Base-by-base conservation (phyloP, 2,797 vertebrate species). In the Xenopus petersii region DNA sequence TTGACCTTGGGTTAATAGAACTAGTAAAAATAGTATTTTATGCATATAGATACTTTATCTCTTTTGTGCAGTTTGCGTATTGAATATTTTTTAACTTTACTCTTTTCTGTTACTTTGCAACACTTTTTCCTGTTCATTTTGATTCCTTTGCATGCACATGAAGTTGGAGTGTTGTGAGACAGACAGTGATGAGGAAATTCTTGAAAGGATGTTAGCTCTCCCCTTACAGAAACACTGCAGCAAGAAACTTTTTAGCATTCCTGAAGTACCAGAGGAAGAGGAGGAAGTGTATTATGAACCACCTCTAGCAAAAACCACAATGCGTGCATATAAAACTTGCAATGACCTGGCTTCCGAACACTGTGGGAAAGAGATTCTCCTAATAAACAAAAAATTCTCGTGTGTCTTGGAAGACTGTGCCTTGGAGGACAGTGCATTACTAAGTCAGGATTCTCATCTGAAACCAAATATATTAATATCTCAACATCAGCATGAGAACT, bases 131-230 rank as follows among this genome's bases (percentile, higher is more conserved):
- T 26, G 48, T 65, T 63, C 76, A 80, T 74, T 64, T 77, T 64
- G 77, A 78, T 82, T 85, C 26, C 71, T 21, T 82, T 58, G 74
- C 71, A 70, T 81, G 17, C 75, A 73, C 79, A 47, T 72, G 58
- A 83, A 94, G 87, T 74, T 87, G 73, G 91, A 91, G 69, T 79
- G 84, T 72, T 93, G 88, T 86, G 94, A 94, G 87, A 87, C 92
- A 65, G 96, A 98, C 89, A 98, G 96, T 42, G 96, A 98, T 51
- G 97, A 98, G 83, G 96, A 98, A 61, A 88, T 94, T 82, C 84
- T 94, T 80, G 95, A 97, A 87, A 93, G 89, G 83, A 94, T 98
- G 79, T 86, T 97, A 67, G 97, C 96, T 86, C 89, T 95, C 61
- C 95, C 95, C 0, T 84, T 93, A 81, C 93, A 95, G 82, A 89